Percentiles rank a stretch among this genome's conserved stretches.
These are phyloP conservation scores for Sclerodermus sp. DNA, from an alignment of 2,888 invertebrate genomes.

Conservation along the genomic window DNA sequence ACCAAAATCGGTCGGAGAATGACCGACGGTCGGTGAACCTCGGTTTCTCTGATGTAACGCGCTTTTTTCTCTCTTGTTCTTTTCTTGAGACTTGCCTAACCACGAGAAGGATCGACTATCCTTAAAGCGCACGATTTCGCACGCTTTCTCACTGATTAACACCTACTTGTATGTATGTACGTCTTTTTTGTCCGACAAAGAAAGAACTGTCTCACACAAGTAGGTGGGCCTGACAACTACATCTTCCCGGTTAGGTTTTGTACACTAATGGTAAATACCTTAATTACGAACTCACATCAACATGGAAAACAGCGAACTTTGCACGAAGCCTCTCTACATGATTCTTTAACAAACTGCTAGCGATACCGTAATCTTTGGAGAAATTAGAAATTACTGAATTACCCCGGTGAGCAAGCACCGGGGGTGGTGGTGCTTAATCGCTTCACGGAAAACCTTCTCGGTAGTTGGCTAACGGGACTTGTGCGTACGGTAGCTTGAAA, in stretches of 20 bases:
- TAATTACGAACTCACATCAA: slow-evolving; percentile 18
- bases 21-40: slow-evolving; percentile 8
- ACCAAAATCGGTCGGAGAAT: slow-evolving; percentile 5
- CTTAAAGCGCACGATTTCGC: slow-evolving; percentile 2
- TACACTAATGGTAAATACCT: slow-evolving; percentile 16
- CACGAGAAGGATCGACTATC: slow-evolving; percentile 11
- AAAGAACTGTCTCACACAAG: slow-evolving; percentile 47
- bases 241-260: slow-evolving; percentile 40
- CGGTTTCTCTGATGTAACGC: slow-evolving; percentile 7
- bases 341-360: no score
- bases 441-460: neutral
- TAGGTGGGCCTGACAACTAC: slow-evolving; percentile 49
- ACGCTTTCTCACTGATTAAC: slow-evolving; percentile 7
- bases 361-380: no score
- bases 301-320: neutral
- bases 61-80: slow-evolving; percentile 4
- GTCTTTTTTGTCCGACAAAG: slow-evolving; percentile 28
- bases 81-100: slow-evolving; percentile 8
- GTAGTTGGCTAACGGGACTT: slow-evolving; percentile 1
- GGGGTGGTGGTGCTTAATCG: no score
- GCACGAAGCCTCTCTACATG: neutral
- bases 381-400: no score
- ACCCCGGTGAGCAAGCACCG: no score
- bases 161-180: slow-evolving; percentile 49
- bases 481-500: slow-evolving; percentile 10